Evolutionary conservation across 2,797 vertebrate species (phyloP).

Genomic region (Semotilus atromaculatus): DNA sequence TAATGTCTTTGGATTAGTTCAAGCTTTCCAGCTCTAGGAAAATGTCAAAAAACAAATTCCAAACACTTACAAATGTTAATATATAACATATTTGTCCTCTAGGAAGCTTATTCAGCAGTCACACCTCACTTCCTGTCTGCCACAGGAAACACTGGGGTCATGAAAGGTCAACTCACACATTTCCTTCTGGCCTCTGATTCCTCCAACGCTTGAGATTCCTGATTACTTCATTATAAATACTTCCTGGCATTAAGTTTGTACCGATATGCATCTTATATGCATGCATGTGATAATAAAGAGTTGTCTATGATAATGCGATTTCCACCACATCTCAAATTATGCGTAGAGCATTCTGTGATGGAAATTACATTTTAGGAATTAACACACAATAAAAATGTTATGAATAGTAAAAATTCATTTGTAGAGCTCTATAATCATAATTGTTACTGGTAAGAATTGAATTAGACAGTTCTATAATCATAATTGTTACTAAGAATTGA

Average conservation of each 20-base stretch:
- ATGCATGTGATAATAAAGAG: neutral
- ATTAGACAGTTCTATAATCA: too few species aligned
- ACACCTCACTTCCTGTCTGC: slow-evolving; percentile 16
- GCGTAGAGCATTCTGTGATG: neutral
- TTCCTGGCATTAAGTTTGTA: neutral
- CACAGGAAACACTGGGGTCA: slow-evolving; percentile 15
- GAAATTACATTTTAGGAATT: neutral
- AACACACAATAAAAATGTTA: too few species aligned
- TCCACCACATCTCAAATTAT: neutral
- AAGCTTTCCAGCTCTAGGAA: neutral
- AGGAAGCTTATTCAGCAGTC: slow-evolving; percentile 20
- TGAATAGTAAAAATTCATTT: too few species aligned
- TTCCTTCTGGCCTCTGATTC: slow-evolving; percentile 1
- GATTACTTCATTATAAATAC: neutral
- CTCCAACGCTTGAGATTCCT: neutral
- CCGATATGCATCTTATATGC: neutral
- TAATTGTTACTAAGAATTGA: too few species aligned
- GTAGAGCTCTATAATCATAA: too few species aligned
- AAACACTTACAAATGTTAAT: neutral
- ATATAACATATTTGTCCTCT: neutral
- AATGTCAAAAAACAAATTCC: neutral
- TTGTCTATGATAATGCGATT: neutral
- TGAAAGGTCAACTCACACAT: neutral
- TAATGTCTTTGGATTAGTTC: neutral
- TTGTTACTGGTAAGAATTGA: too few species aligned